phyloP scores from a whole-genome alignment of 1,140 invertebrate genomes.

The Contarinia nasturtii region DNA sequence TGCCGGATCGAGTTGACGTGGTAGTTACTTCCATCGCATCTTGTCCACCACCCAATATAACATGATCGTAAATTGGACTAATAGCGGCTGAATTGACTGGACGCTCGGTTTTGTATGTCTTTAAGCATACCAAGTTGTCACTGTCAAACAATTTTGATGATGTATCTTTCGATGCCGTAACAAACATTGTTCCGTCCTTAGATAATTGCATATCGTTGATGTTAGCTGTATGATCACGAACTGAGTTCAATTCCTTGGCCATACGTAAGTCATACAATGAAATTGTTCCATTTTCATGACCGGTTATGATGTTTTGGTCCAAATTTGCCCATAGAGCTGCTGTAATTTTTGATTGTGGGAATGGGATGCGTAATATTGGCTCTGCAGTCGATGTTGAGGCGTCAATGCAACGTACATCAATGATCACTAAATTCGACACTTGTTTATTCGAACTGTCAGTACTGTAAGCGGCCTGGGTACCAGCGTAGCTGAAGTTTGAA shows the following conservation, averaged over 20 bases:
- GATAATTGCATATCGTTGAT: conserved; percentile 94
- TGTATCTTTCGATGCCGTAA: conserved; percentile 87
- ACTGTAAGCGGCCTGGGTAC: conserved; percentile 76
- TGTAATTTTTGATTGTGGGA: conserved; percentile 64
- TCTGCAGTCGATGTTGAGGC: conserved; percentile 29
- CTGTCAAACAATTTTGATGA: conserved; percentile 89
- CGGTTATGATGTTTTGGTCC: conserved; percentile 82
- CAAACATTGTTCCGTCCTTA: conserved; percentile 87
- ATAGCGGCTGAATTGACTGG: conserved; percentile 94
- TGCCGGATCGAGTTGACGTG: conserved; percentile 83
- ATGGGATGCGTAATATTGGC: conserved; percentile 39
- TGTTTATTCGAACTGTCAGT: conserved; percentile 85
- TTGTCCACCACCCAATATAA: conserved; percentile 90
- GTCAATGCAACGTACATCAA: conserved; percentile 57
- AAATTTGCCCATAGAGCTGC: conserved; percentile 81
- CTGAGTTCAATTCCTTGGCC: conserved; percentile 55
- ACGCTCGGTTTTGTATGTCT: conserved; percentile 90
- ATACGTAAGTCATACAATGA: conserved; percentile 80
- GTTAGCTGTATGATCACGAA: conserved; percentile 61
- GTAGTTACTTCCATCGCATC: conserved; percentile 99
- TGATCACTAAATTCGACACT: conserved; percentile 74
- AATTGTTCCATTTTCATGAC: conserved; percentile 85
- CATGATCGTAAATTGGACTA: conserved; percentile 85
- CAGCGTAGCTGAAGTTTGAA: conserved; percentile 83
- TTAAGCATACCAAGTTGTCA: conserved; percentile 63